Percentiles rank a stretch among this genome's conserved stretches.
Conservation (phyloP, 2,888 invertebrate species). For the Ophion obscuratus region DNA sequence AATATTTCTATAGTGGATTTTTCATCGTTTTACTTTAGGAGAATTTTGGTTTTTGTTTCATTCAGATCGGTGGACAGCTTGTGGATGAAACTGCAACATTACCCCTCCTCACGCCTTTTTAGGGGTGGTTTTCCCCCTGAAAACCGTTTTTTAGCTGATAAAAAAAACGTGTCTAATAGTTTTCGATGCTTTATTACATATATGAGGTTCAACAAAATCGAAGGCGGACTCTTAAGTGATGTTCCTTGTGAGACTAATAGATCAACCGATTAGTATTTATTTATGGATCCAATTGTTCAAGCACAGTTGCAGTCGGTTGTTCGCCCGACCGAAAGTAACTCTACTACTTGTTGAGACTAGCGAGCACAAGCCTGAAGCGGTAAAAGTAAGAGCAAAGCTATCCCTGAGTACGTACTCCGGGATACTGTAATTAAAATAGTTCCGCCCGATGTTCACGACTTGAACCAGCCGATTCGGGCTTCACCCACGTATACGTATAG, state of each 20-base stretch:
- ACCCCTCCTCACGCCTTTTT: too few relatives aligned
- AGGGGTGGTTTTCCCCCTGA: too few relatives aligned
- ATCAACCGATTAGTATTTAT: constrained; percentile 11
- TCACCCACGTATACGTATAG: background rate
- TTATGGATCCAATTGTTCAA: background rate
- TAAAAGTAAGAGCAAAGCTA: background rate
- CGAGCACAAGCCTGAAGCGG: background rate
- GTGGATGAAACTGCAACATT: too few relatives aligned
- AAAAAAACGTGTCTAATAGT: too few relatives aligned
- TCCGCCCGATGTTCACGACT: constrained; percentile 32
- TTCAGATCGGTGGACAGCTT: too few relatives aligned
- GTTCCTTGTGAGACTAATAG: background rate
- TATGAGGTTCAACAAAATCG: too few relatives aligned
- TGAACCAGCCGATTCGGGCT: background rate
- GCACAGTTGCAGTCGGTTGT: background rate
- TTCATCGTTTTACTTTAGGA: too few relatives aligned
- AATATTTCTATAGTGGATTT: too few relatives aligned
- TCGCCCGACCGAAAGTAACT: background rate
- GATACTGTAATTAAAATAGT: constrained; percentile 59
- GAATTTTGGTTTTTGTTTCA: too few relatives aligned
- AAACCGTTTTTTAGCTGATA: too few relatives aligned
- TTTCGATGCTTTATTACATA: too few relatives aligned
- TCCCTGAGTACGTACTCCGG: constrained; percentile 4
- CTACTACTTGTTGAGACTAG: constrained; percentile 1
- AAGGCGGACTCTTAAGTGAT: too few relatives aligned